A percentile compares a stretch with the other conserved stretches of the same genome.
These are phyloP conservation scores for Pseudolycoriella hygida DNA, from an alignment of 2,888 invertebrate species.

Conservation along the genomic window DNA sequence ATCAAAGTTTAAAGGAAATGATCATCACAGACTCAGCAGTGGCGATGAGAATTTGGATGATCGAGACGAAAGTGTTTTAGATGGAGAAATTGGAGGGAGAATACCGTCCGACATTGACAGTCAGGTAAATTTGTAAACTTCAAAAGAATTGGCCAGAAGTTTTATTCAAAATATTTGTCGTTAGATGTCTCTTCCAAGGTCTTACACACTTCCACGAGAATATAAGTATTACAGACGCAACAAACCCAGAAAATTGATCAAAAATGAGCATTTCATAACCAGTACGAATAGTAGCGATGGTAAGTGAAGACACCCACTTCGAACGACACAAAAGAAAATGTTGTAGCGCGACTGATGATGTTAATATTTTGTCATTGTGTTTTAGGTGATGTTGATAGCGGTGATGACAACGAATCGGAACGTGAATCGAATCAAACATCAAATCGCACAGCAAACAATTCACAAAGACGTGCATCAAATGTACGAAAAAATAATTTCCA, in stretches of 20 bases:
- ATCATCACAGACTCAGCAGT: slow-evolving; percentile 11
- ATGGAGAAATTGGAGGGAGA: slow-evolving; percentile 12
- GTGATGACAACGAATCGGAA: slow-evolving; percentile 48
- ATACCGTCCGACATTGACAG: slow-evolving; percentile 53
- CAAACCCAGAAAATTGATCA: slow-evolving; percentile 35
- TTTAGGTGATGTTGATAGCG: slow-evolving; percentile 70
- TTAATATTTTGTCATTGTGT: too few relatives aligned
- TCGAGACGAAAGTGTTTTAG: slow-evolving; percentile 15
- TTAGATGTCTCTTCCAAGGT: slow-evolving; percentile 65
- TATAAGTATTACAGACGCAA: slow-evolving; percentile 60
- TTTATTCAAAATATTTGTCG: slow-evolving; percentile 4
- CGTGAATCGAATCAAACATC: slow-evolving; percentile 26
- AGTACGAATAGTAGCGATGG: slow-evolving; percentile 79
- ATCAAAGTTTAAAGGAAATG: not conserved
- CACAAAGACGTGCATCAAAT: slow-evolving; percentile 1
- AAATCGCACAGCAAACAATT: slow-evolving; percentile 11
- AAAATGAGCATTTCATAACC: slow-evolving; percentile 50
- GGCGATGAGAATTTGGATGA: slow-evolving; percentile 17
- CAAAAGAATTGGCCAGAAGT: not conserved
- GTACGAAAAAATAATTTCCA: slow-evolving; percentile 7
- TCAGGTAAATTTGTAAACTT: slow-evolving; percentile 34
- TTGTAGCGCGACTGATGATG: too few relatives aligned
- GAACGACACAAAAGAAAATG: too few relatives aligned
- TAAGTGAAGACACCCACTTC: slow-evolving; percentile 22
- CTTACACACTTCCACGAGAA: slow-evolving; percentile 69